phyloP scores from a whole-genome alignment of 1,140 invertebrate species.

The Pygmarrhopalites habei region DNA sequence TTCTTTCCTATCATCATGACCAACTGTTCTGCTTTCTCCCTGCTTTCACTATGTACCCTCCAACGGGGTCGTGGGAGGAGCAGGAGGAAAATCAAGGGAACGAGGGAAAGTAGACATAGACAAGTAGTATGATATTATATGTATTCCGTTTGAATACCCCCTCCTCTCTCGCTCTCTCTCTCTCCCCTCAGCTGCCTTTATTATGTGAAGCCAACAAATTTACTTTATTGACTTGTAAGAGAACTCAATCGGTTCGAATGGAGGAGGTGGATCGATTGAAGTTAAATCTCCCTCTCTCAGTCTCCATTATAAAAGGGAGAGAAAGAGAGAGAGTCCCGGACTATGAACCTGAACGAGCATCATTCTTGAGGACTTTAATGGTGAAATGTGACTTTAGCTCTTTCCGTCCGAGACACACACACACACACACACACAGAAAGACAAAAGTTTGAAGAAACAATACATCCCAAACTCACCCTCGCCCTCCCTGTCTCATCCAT shows the following conservation, averaged over 20 bases:
- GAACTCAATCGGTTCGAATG: not conserved
- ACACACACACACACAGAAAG: not conserved
- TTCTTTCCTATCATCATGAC: too few relatives aligned
- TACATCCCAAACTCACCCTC: not conserved
- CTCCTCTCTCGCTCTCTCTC: too few relatives aligned
- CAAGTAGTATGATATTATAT: too few relatives aligned
- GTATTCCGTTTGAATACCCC: too few relatives aligned
- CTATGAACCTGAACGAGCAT: slow-evolving; percentile 7
- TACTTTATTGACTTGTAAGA: slow-evolving; percentile 19
- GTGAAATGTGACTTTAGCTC: slow-evolving; percentile 6
- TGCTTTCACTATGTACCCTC: too few relatives aligned
- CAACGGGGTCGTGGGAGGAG: too few relatives aligned
- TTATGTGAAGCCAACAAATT: slow-evolving; percentile 21
- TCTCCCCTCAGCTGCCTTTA: too few relatives aligned
- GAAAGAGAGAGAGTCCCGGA: not conserved
- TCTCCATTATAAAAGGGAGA: slow-evolving; percentile 23
- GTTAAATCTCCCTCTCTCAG: too few relatives aligned
- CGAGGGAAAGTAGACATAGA: too few relatives aligned
- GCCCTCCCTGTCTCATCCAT: too few relatives aligned
- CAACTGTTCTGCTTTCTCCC: too few relatives aligned
- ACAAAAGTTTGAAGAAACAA: not conserved
- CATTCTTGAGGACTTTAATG: slow-evolving; percentile 3
- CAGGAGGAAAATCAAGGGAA: too few relatives aligned
- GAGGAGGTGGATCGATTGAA: slow-evolving; percentile 24
- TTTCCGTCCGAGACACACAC: not conserved